A percentile compares a stretch with the other conserved stretches of the same genome.
Evolutionary conservation across 2,113 vertebrate genomes (phyloP).

Genomic region (Shinisaurus crocodilurus): DNA sequence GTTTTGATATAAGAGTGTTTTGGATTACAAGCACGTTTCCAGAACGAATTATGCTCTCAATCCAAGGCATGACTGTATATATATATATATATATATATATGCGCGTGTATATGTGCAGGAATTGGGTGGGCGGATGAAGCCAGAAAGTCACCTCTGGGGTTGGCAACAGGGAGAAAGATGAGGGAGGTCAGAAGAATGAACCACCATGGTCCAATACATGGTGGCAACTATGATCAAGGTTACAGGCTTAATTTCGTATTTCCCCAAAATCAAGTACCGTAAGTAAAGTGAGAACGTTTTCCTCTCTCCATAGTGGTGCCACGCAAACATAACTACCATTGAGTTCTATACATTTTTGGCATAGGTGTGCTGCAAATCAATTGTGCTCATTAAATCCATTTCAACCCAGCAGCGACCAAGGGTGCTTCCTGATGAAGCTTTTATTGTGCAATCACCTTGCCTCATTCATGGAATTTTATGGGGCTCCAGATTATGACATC

Average conservation of each 20-base stretch:
- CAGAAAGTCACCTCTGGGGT: not conserved
- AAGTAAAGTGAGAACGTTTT: not conserved
- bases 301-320: not conserved
- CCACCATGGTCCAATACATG: not conserved
- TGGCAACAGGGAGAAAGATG: not conserved
- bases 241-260: not conserved
- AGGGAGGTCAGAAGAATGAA: not conserved
- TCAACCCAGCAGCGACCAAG: not conserved
- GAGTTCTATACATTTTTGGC: not conserved
- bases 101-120: too few relatives aligned
- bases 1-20: too few relatives aligned
- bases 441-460: not conserved
- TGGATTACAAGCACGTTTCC: too few relatives aligned
- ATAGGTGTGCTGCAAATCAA: not conserved
- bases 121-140: too few relatives aligned
- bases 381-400: not conserved
- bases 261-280: not conserved
- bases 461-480: not conserved
- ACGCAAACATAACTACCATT: not conserved
- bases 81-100: too few relatives aligned
- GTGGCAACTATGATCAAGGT: not conserved
- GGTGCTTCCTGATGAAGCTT: not conserved
- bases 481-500: not conserved
- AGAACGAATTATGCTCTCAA: too few relatives aligned
- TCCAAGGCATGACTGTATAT: too few relatives aligned